Conservation (phyloP, 2,797 vertebrate genomes). For the Xiphorhynchus erythropygius region DNA sequence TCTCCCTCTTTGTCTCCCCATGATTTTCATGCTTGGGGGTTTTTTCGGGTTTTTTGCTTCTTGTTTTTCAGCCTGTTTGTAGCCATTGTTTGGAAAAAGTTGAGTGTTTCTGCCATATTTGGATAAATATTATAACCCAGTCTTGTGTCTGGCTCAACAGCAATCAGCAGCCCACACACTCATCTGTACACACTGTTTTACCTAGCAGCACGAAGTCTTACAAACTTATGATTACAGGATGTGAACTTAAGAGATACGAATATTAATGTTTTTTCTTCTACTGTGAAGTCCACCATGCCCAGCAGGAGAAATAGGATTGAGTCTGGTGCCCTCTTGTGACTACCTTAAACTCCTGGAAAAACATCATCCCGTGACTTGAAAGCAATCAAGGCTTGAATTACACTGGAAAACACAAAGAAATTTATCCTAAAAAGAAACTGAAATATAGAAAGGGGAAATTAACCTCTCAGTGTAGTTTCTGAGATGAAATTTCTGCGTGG, state of each 20-base stretch:
- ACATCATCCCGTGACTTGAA: background rate
- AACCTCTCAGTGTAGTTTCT: background rate
- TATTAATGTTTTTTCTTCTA: background rate
- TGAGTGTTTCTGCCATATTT: background rate
- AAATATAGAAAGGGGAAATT: background rate
- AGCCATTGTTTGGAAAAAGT: background rate
- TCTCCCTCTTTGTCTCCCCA: background rate
- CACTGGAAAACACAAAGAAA: background rate
- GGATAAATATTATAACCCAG: background rate
- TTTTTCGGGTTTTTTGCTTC: background rate
- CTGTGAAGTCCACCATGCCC: background rate
- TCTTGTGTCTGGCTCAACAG: background rate
- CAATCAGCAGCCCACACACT: background rate
- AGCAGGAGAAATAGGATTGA: slow-evolving; percentile 5
- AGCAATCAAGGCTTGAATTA: background rate
- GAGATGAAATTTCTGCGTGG: background rate
- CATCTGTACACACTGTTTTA: background rate
- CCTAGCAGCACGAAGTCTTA: background rate
- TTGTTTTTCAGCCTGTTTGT: background rate
- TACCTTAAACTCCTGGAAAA: background rate
- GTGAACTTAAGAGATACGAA: background rate
- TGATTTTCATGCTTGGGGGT: background rate
- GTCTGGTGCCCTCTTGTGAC: slow-evolving; percentile 65
- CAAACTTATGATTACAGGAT: background rate
- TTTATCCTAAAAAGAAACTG: background rate